Evolutionary conservation across 2,888 invertebrate genomes (phyloP).

Genomic region (Phortica magna): DNA sequence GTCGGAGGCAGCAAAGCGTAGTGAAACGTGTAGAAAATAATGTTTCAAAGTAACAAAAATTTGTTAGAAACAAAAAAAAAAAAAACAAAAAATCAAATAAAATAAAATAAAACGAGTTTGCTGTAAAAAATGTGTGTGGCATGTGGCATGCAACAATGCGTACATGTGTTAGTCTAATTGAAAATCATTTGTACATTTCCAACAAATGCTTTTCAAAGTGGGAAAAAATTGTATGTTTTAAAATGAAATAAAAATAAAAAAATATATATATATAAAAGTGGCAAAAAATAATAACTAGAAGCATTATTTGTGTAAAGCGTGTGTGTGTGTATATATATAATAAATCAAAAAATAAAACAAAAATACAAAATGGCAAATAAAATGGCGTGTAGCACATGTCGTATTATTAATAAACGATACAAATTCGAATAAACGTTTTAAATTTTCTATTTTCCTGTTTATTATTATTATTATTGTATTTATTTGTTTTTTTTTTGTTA

Average conservation of each 20-base stretch:
- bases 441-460: neutral
- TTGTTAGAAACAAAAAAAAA: neutral
- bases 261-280: neutral
- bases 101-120: neutral
- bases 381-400: slow-evolving; percentile 20
- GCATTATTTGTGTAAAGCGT: neutral
- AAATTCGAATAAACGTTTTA: neutral
- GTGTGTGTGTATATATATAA: neutral
- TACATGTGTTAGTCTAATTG: neutral
- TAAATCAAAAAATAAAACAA: neutral
- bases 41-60: slow-evolving; percentile 6
- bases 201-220: neutral
- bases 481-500: neutral
- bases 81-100: neutral
- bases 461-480: neutral
- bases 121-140: neutral
- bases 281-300: neutral
- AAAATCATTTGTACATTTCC: neutral
- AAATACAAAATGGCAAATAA: neutral
- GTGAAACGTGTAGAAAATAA: neutral
- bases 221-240: neutral
- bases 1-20: neutral
- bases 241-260: too few relatives aligned
- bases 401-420: slow-evolving; percentile 25
- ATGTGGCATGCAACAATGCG: slow-evolving; percentile 15